These are phyloP conservation scores for Drosophila basisetae DNA, from an alignment of 2,888 invertebrate genomes.

Conservation along the genomic window DNA sequence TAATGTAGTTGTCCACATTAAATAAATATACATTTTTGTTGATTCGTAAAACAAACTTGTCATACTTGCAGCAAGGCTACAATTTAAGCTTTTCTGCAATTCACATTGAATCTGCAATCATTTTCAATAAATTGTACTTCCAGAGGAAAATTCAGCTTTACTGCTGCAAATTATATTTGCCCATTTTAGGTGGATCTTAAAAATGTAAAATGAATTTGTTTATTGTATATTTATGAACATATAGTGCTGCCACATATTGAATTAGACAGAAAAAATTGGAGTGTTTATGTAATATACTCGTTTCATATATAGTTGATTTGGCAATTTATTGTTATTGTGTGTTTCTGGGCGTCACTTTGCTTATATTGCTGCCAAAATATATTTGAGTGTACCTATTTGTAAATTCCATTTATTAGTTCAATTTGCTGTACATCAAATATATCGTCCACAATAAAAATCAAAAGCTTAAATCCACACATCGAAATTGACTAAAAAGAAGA, in stretches of 20 bases:
- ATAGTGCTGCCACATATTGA: slow-evolving; percentile 3
- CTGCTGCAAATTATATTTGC: slow-evolving; percentile 5
- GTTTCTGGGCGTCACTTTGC: slow-evolving; percentile 22
- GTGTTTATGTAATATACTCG: slow-evolving; percentile 14
- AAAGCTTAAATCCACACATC: slow-evolving; percentile 50
- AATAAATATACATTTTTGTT: slow-evolving; percentile 4
- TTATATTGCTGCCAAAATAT: slow-evolving; percentile 21
- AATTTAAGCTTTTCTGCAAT: slow-evolving; percentile 10
- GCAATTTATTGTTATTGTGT: slow-evolving; percentile 20
- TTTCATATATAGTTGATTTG: slow-evolving; percentile 16
- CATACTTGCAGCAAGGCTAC: not conserved
- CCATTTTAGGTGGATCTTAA: not conserved
- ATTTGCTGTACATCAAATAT: slow-evolving; percentile 56
- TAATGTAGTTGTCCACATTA: not conserved
- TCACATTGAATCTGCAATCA: not conserved
- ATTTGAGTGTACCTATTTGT: slow-evolving; percentile 43
- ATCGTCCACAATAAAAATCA: slow-evolving; percentile 63
- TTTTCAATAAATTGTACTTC: slow-evolving; percentile 16
- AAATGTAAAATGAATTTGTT: slow-evolving; percentile 23
- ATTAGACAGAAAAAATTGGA: not conserved
- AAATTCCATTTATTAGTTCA: slow-evolving; percentile 75
- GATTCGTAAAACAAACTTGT: not conserved
- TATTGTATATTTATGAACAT: slow-evolving; percentile 30
- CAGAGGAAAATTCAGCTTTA: slow-evolving; percentile 1
- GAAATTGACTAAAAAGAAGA: slow-evolving; percentile 7